Conservation (phyloP, 1,140 invertebrate species). For the Pogonomyrmex barbatus region DNA sequence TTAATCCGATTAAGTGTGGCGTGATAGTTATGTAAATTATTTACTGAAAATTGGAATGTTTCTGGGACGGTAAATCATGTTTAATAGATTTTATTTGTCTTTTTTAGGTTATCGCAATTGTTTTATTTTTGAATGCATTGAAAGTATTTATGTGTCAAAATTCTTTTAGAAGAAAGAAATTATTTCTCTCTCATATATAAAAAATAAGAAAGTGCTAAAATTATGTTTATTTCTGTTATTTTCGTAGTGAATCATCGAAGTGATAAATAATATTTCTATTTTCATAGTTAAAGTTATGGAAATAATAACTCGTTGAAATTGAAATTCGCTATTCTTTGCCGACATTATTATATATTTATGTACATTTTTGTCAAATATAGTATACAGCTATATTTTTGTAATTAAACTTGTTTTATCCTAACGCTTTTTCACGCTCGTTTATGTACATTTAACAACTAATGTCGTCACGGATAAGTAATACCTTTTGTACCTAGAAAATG, state of each 20-base stretch:
- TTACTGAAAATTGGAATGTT: conserved; percentile 40
- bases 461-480: conserved; percentile 2
- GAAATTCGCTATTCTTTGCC: conserved; percentile 10
- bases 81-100: not conserved
- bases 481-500: not conserved
- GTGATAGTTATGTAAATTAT: conserved; percentile 19
- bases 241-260: not conserved
- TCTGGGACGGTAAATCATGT: not conserved
- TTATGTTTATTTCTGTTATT: not conserved
- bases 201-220: not conserved
- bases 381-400: conserved; percentile 17
- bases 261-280: not conserved
- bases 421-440: conserved; percentile 17
- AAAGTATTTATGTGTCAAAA: not conserved
- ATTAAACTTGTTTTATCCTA: conserved; percentile 38
- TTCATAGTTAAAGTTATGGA: not conserved
- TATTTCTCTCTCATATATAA: not conserved
- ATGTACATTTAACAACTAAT: conserved; percentile 14
- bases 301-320: conserved; percentile 26
- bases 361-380: not conserved
- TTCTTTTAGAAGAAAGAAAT: not conserved
- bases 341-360: not conserved
- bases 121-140: not conserved
- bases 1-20: conserved; percentile 31
- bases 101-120: not conserved